These are phyloP conservation scores for Mimas tiliae DNA, from an alignment of 2,888 invertebrate species.

Conservation along the genomic window DNA sequence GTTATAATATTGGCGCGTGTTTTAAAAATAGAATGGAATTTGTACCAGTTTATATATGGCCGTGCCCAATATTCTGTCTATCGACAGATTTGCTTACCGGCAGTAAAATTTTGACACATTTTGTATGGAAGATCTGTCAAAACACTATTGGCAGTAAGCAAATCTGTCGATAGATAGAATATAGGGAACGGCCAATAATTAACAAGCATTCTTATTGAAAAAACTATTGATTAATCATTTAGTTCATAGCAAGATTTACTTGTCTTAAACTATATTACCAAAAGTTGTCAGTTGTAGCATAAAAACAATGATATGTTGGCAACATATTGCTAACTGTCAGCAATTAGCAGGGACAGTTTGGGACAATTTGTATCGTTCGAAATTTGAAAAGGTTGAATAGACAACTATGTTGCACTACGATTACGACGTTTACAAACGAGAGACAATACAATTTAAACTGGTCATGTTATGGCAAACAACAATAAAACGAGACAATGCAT, in stretches of 20 bases:
- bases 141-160: too few species aligned
- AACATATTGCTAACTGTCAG: conserved; percentile 16
- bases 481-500: conserved; percentile 66
- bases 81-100: too few species aligned
- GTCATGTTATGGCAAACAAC: conserved; percentile 44
- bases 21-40: conserved; percentile 2
- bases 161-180: too few species aligned
- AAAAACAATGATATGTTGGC: background rate
- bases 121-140: too few species aligned
- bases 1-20: background rate
- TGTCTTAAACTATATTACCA: background rate
- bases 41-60: background rate
- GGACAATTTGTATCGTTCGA: conserved; percentile 18
- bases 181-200: too few species aligned
- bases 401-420: conserved; percentile 44
- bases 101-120: too few species aligned
- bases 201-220: background rate
- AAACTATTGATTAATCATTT: background rate
- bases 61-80: too few species aligned
- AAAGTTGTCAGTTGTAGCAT: background rate
- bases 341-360: conserved; percentile 15
- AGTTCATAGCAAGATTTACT: conserved; percentile 2
- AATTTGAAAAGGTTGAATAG: conserved; percentile 24
- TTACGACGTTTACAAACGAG: conserved; percentile 46
- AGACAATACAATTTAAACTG: conserved; percentile 25